Conservation (phyloP, 1,140 invertebrate genomes). For the Papilio helenus region DNA sequence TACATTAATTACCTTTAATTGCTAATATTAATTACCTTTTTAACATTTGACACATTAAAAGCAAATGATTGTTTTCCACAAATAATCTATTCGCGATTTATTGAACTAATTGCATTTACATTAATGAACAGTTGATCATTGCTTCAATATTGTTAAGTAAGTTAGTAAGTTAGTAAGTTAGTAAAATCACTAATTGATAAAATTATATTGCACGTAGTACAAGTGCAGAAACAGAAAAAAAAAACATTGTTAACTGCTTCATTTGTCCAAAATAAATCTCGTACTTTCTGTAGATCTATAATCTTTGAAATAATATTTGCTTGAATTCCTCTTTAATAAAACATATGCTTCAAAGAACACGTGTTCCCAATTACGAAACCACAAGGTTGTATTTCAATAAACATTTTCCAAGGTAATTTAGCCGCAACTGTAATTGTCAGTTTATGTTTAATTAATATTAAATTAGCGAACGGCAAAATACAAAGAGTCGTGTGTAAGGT, state of each 20-base stretch:
- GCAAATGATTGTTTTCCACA: not conserved
- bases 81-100: not conserved
- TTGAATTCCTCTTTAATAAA: not conserved
- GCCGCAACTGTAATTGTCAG: conserved; percentile 12
- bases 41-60: not conserved
- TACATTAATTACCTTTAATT: no score
- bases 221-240: no score
- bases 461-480: not conserved
- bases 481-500: conserved; percentile 6
- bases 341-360: not conserved
- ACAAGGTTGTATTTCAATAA: conserved; percentile 16
- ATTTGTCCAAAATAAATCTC: no score
- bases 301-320: no score
- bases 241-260: no score
- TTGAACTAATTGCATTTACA: not conserved
- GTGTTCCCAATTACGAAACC: not conserved
- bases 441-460: conserved; percentile 19
- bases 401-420: not conserved
- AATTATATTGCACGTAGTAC: no score
- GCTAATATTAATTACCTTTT: not conserved
- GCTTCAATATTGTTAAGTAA: not conserved
- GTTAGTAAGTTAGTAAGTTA: no score
- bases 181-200: no score
- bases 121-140: not conserved
- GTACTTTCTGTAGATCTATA: no score